phyloP scores from a whole-genome alignment of 1,140 invertebrate genomes.

The Littorina saxatilis region DNA sequence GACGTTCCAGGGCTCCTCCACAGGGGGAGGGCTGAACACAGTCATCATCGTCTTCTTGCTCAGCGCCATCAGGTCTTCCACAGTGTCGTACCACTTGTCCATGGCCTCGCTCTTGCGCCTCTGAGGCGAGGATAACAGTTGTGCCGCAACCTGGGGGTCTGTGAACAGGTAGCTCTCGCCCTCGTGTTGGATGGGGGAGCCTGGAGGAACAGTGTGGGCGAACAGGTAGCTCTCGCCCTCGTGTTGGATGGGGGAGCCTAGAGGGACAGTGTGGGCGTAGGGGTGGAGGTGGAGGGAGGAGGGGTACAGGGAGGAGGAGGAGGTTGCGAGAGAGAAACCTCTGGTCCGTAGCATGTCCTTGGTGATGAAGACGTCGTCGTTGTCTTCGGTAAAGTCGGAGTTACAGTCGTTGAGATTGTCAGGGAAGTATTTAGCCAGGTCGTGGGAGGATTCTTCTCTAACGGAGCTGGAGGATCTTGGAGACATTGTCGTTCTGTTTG shows the following conservation, averaged over 20 bases:
- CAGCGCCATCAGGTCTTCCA: conserved; percentile 21
- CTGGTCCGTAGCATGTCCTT: not conserved
- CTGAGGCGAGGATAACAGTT: not conserved
- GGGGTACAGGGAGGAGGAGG: not conserved
- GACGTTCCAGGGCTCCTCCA: conserved; percentile 15
- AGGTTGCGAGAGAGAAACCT: not conserved
- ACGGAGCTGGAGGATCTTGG: not conserved
- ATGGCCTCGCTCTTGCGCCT: not conserved
- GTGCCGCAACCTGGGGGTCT: not conserved
- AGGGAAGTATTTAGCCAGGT: conserved; percentile 10
- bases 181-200: not conserved
- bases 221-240: conserved; percentile 12
- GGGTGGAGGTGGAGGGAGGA: not conserved
- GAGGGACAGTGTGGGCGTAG: not conserved
- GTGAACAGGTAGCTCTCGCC: conserved; percentile 20
- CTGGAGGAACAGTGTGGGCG: not conserved
- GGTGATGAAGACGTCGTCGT: not conserved
- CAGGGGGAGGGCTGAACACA: conserved; percentile 8
- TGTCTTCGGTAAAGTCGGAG: not conserved
- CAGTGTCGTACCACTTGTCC: conserved; percentile 29
- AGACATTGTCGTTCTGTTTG: too few species aligned
- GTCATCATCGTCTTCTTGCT: conserved; percentile 20
- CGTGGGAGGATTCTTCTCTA: not conserved
- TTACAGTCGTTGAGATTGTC: not conserved
- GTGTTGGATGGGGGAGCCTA: not conserved